These are phyloP conservation scores for Aurelia sp. DNA, from an alignment of 30 jellyfish, hydroid and myxozoan species.

Conservation along the genomic window DNA sequence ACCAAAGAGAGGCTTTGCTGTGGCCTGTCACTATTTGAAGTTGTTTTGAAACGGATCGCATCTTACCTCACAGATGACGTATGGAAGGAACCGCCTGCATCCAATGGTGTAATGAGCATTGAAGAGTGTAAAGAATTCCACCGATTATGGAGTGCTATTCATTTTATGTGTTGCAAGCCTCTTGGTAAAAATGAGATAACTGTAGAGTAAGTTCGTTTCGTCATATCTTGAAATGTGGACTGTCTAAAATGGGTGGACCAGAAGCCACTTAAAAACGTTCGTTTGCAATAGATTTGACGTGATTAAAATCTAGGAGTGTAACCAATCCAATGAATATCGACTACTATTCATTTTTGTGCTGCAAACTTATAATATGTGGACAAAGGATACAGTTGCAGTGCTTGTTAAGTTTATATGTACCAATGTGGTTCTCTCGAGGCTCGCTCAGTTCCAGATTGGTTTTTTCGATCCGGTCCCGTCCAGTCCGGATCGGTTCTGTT, in stretches of 20 bases:
- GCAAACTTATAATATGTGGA: slow-evolving; percentile 53
- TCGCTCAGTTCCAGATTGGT: too few relatives aligned
- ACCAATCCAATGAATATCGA: slow-evolving; percentile 97
- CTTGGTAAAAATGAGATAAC: slow-evolving; percentile 95
- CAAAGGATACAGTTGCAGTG: too few relatives aligned
- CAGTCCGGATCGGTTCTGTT: too few relatives aligned
- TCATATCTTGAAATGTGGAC: not conserved
- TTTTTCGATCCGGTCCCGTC: too few relatives aligned
- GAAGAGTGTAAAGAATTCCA: slow-evolving; percentile 99
- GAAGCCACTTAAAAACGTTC: too few relatives aligned
- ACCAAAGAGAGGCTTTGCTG: slow-evolving; percentile 97
- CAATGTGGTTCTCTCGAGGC: too few relatives aligned
- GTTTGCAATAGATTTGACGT: slow-evolving; percentile 57
- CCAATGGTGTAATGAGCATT: slow-evolving; percentile 98
- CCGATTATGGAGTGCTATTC: slow-evolving; percentile 99
- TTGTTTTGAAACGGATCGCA: slow-evolving; percentile 83
- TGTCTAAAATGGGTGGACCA: too few relatives aligned
- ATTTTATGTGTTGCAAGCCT: slow-evolving; percentile 97
- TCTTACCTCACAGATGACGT: slow-evolving; percentile 87
- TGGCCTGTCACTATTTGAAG: slow-evolving; percentile 95
- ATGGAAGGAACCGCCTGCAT: slow-evolving; percentile 98
- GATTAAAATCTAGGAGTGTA: slow-evolving; percentile 95
- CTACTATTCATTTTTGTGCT: slow-evolving; percentile 93
- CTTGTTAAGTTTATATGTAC: slow-evolving; percentile 47
- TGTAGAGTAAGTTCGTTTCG: slow-evolving; percentile 87